Base-by-base conservation (phyloP, 1,140 invertebrate species). In the Papilio dardanus region DNA sequence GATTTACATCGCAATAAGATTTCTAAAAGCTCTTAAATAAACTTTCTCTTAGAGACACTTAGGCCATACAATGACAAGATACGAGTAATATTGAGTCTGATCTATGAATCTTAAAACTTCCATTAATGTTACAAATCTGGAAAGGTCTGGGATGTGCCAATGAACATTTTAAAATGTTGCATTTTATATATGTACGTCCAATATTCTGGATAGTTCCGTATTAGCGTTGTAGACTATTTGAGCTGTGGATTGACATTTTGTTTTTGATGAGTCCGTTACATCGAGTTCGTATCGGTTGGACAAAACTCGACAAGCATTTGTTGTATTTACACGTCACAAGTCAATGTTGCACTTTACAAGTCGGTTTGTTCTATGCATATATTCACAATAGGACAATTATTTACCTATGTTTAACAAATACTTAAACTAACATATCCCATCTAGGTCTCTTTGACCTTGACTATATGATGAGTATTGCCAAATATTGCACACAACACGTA, bases 391-490 rank as follows among this genome's bases (percentile, higher is more conserved):
- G 40, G 50, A 74, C 76, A 77, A 81, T 79, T 79, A 77, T 88
- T 87, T 85, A 84, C 79, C 84, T 84, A 85, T 85, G 80, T 69
- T 81, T 86, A 88, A 88, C 79, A 88, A 92, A 91, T 89, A 94
- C 93, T 93, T 94, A 94, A 91, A 93, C 94, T 94, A 91, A 81
- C 75, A 85, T 82, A 84, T 79, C 76, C 81, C 83, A 77, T 75
- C 76, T 82, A 86, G 85, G 79, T 81, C 81, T 78, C 77, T 79
- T 80, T 74, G 76, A 86, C 83, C 77, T 79, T 87, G 87, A 93
- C 88, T 90, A 91, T 81, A 77, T 79, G 82, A 88, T 92, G 91
- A 93, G 91, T 93, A 93, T 93, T 92, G 87, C 88, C 87, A 84
- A 91, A 91, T 92, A 92, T 92, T 93, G 91, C 91, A 93, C 91